Base-by-base conservation (phyloP, 2,797 vertebrate species). In the Ctenopoma multispine region DNA sequence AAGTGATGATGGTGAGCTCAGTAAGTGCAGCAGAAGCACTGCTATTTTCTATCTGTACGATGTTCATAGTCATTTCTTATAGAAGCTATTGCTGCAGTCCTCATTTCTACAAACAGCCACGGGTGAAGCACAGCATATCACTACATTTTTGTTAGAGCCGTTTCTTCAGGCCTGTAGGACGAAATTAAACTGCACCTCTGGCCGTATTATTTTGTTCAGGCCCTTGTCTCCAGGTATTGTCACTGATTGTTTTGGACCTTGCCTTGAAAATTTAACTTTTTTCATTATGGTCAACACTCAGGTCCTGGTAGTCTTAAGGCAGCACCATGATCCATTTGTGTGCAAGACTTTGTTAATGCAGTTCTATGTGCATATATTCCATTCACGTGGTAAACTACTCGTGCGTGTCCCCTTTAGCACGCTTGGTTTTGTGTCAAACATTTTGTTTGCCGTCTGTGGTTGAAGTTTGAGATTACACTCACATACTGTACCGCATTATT, bases 181-280 rank as follows among this genome's bases (percentile, higher is more conserved):
- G 10, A 38, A 36, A 21, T 56, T 13, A 48, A 38, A 1, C 27
- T 9, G 1, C 10, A 20, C 27, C 41, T 31, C 48, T 7, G 13
- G 43, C 46, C 46, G 50, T n/a, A 9, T 54, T 13, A 7, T 38
- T 61, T 21, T 14, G 20, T 1, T 17, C 31, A 43, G 55, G 20
- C 56, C 59, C 41, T 4, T 49, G 23, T 56, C 47, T 34, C 41
- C 12, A 17, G 29, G 46, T 15, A 4, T 20, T 56, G 17, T 21
- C 40, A 18, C 34, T 15, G 41, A 36, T 27, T 48, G 29, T 66
- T 73, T 60, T 60, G 79, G 79, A 53, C 6, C 56, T 34, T 17
- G 61, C 31, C 34, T 56, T 66, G 43, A 77, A 57, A 71, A 14
- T 51, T 34, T 60, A 17, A 73, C 50, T 23, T 54, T 67, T 13